phyloP scores from a whole-genome alignment of 2,797 vertebrate genomes.

The Hypotaenidia philippensis region DNA sequence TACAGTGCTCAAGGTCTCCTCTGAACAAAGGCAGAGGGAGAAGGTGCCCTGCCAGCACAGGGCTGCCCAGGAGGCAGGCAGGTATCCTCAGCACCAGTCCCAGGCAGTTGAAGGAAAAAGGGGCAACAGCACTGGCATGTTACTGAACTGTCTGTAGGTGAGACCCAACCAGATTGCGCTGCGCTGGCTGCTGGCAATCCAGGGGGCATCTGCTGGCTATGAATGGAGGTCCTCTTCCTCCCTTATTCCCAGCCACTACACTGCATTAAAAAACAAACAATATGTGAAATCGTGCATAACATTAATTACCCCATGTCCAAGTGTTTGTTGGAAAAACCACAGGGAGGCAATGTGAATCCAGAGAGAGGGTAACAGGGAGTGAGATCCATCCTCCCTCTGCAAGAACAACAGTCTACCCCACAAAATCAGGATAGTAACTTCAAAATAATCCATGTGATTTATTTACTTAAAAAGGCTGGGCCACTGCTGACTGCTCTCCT shows the following conservation, averaged over 20 bases:
- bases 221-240: neutral
- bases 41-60: neutral
- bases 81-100: too few species aligned
- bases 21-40: rapidly evolving
- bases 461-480: neutral
- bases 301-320: neutral
- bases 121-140: neutral
- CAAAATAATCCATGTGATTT: rapidly evolving
- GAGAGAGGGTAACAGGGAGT: neutral
- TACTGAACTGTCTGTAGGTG: neutral
- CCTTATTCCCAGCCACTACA: neutral
- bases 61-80: neutral
- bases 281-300: neutral
- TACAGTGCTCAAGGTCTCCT: neutral
- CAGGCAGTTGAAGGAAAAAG: neutral
- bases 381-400: neutral
- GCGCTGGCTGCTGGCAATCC: neutral
- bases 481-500: neutral
- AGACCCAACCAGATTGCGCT: neutral
- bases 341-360: neutral
- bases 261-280: neutral
- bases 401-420: neutral
- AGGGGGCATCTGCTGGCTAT: neutral
- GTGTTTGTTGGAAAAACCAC: neutral
- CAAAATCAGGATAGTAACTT: neutral